Percentiles rank a stretch among this genome's conserved stretches.
Evolutionary conservation across 2,888 invertebrate genomes (phyloP).

Genomic region (Tachina fera): DNA sequence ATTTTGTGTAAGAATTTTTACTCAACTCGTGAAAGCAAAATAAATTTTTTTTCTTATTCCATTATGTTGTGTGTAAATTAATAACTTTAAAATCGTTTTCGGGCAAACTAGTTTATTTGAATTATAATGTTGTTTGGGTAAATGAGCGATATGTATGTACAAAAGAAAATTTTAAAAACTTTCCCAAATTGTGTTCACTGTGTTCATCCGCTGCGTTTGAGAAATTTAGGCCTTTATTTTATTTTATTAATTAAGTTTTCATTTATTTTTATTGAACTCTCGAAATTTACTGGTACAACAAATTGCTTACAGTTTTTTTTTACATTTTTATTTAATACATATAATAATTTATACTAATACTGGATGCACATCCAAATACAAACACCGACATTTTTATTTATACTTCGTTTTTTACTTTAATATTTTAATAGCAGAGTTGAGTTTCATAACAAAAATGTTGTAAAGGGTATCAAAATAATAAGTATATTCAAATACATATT

Average conservation of each 20-base stretch:
- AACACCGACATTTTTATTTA: slow-evolving; percentile 17
- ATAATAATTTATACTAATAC: slow-evolving; percentile 20
- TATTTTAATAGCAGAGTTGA: slow-evolving; percentile 39
- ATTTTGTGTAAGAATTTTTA: too few species aligned
- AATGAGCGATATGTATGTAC: too few species aligned
- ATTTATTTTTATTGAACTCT: slow-evolving; percentile 44
- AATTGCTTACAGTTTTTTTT: slow-evolving; percentile 47
- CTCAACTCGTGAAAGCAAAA: too few species aligned
- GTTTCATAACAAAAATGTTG: slow-evolving; percentile 26
- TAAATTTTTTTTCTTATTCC: too few species aligned
- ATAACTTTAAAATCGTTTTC: too few species aligned
- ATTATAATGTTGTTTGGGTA: too few species aligned
- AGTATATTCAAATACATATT: slow-evolving; percentile 12
- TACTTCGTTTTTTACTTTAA: background rate
- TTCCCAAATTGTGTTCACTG: too few species aligned
- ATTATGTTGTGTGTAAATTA: too few species aligned
- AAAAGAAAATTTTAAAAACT: too few species aligned
- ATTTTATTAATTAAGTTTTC: background rate
- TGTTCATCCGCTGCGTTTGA: too few species aligned
- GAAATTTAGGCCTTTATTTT: background rate
- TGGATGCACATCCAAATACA: slow-evolving; percentile 32
- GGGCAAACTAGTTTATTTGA: too few species aligned
- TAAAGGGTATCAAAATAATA: slow-evolving; percentile 28
- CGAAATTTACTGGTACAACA: slow-evolving; percentile 68
- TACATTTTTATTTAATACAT: slow-evolving; percentile 53